Conservation (phyloP, 2,113 vertebrate genomes). For the Notarius lentiginosus region DNA sequence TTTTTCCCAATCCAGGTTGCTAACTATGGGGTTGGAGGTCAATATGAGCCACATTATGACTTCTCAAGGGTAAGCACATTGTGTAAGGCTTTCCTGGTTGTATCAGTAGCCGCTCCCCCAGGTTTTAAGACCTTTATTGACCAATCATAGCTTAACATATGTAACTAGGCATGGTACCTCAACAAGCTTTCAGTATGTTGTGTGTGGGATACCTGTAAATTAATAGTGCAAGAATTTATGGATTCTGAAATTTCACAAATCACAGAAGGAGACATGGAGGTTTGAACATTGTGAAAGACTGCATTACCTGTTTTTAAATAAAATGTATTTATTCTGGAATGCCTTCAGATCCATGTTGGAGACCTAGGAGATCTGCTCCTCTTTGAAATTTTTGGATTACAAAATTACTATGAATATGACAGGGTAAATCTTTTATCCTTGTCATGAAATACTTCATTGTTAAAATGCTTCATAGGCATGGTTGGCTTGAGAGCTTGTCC, state of each 20-base stretch:
- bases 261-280: background rate
- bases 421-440: background rate
- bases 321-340: background rate
- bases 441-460: background rate
- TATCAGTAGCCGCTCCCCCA: background rate
- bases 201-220: background rate
- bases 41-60: slow-evolving; percentile 97
- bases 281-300: background rate
- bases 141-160: background rate
- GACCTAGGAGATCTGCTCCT: background rate
- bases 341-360: background rate
- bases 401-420: background rate
- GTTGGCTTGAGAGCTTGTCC: background rate
- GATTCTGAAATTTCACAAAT: background rate
- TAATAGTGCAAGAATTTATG: background rate
- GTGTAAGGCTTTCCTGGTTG: background rate
- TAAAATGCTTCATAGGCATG: background rate
- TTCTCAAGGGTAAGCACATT: slow-evolving; percentile 90
- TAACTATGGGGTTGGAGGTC: slow-evolving; percentile 97
- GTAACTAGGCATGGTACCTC: too few species aligned
- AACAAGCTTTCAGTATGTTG: background rate
- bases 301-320: background rate
- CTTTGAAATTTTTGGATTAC: background rate
- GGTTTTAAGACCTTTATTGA: background rate
- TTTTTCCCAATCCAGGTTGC: slow-evolving; percentile 78